Evolutionary conservation across 64 coral and sea anemone species (phyloP), one percentile per base, ranked within the genome.

Genomic region (Astreopora myriophthalma): DNA sequence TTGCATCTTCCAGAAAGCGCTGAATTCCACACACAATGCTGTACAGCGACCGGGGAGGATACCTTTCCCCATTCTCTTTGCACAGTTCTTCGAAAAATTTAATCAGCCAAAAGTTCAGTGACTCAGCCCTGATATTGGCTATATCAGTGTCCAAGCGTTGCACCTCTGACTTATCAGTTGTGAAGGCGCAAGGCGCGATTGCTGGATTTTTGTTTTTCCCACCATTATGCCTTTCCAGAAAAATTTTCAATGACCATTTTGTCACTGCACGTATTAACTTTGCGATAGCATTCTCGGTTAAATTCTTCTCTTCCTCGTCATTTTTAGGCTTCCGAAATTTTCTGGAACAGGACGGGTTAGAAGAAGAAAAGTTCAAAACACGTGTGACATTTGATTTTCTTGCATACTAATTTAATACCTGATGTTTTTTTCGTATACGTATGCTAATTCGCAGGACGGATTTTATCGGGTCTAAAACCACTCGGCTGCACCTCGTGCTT

Each of bases 41-140:
- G 30, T 76, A 76, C 74, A 76, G 74, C 36, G 74, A 38, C 34
- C 74, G 74, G 23, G 74, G 74, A 34, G 74, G 74, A 76, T 76
- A 76, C 35, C 74, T 37, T n/a, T 76, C 74, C 2, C 34, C 34
- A 76, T 34, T 40, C 6, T 76, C 74, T 36, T 76, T 76, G 19
- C 27, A 28, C 27, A 76, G 19, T 76, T 76, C 28, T 40, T 40
- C 44, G 8, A 38, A 13, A 37, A 76, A 76, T 76, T 76, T 40
- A 13, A 8, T 76, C 44, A 76, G 35, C 74, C 74, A 76, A 76
- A 34, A 76, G 37, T 76, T 76, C 28, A 76, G 23, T 20, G 74
- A 76, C 19, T 34, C 11, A 19, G 37, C 74, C 35, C 7, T 35
- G 33, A 76, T 40, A 40, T 76, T 68, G 28, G 19, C 19, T 68